These are phyloP conservation scores for Trachops cirrhosus DNA, from an alignment of 2,797 vertebrate genomes.

Conservation along the genomic window DNA sequence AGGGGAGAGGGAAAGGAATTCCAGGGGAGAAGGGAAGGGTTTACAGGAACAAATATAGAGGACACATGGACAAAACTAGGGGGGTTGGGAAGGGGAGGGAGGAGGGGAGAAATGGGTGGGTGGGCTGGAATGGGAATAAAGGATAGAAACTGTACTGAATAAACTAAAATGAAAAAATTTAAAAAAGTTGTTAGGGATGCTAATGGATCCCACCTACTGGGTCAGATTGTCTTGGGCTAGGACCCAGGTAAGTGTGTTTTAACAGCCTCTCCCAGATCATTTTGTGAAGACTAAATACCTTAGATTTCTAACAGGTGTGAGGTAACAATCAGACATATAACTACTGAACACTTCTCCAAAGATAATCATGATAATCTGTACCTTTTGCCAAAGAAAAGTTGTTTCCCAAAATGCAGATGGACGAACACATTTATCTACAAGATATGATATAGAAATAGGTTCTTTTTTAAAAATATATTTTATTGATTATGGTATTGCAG, in stretches of 20 bases:
- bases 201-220: not conserved
- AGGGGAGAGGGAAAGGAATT: too few relatives aligned
- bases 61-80: too few relatives aligned
- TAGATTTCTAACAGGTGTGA: not conserved
- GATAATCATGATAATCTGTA: not conserved
- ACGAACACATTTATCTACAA: not conserved
- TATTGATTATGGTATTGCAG: too few relatives aligned
- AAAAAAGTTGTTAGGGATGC: not conserved
- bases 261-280: not conserved
- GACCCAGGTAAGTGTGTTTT: not conserved
- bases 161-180: too few relatives aligned
- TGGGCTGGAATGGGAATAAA: too few relatives aligned
- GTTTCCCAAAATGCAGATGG: constrained; percentile 1
- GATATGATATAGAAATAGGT: not conserved
- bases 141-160: too few relatives aligned
- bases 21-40: too few relatives aligned
- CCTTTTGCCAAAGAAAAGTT: not conserved
- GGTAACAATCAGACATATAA: not conserved
- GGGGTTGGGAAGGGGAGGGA: too few relatives aligned
- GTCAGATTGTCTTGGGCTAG: not conserved
- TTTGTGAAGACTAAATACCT: not conserved
- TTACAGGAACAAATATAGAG: too few relatives aligned
- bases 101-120: too few relatives aligned
- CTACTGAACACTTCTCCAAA: not conserved
- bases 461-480: too few relatives aligned